Evolutionary conservation across 2,113 vertebrate species (phyloP).

Genomic region (Menura novaehollandiae): DNA sequence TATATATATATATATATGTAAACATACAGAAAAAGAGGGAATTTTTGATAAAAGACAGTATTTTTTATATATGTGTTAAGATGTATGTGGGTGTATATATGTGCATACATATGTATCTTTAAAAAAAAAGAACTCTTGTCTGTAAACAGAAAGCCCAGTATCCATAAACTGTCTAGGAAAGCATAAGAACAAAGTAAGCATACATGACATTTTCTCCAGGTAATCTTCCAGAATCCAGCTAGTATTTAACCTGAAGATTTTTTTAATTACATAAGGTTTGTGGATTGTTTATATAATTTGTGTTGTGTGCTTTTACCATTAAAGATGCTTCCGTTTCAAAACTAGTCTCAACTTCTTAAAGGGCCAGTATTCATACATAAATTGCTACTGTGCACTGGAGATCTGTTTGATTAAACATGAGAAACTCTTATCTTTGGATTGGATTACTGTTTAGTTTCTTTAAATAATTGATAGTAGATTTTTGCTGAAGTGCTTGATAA

Average conservation of each 20-base stretch:
- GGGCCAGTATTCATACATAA: not conserved
- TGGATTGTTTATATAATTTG: not conserved
- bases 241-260: not conserved
- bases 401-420: slow-evolving; percentile 15
- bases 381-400: not conserved
- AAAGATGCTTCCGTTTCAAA: not conserved
- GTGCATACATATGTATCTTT: not conserved
- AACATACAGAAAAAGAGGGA: not conserved
- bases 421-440: slow-evolving; percentile 17
- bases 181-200: not conserved
- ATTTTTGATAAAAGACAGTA: not conserved
- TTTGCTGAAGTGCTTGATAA: not conserved
- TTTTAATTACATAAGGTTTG: not conserved
- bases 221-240: not conserved
- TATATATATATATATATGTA: not conserved
- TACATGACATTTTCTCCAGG: not conserved
- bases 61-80: not conserved
- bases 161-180: not conserved
- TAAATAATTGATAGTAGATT: slow-evolving; percentile 29
- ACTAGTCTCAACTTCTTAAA: not conserved
- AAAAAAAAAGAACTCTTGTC: fast-evolving
- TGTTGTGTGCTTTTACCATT: not conserved
- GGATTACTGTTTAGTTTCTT: slow-evolving; percentile 42
- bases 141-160: not conserved
- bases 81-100: not conserved